Base-by-base conservation (phyloP, 2,888 invertebrate species). In the Heliconius sara region DNA sequence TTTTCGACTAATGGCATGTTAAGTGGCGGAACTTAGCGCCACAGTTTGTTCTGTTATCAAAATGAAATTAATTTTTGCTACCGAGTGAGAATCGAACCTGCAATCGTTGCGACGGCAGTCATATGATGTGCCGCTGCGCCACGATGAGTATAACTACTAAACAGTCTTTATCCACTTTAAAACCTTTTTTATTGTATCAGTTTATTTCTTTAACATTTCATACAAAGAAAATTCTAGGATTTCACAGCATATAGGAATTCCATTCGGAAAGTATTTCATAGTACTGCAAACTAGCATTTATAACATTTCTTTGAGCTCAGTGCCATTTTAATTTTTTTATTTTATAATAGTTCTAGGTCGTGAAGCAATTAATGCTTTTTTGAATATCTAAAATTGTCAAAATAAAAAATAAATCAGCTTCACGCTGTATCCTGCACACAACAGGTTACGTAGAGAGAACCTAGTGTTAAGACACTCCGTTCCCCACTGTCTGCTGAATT, bases 171-270 rank as follows among this genome's bases (percentile, higher is more conserved):
- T 16, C 10, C 3, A 39, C 4, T 70, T 70, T 43, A 43, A 43
- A 68, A n/a, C 12, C 22, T 16, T 25, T 68, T 47, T 43, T 25
- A 27, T 47, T 47, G 25, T 25, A 70, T 16, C 25, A 43, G 6
- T 47, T 43, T 68, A 68, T 68, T 68, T 68, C n/a, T 43, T 34
- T 22, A 34, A 34, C n/a, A 13, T 70, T 70, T 43, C 25, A 43
- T 73, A 57, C 25, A 60, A 34, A 16, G 34, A 16, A 30, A 73
- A 16, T 73, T n/a, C 60, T 57, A 60, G 57, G 9, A 60, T 57
- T 73, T 60, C 34, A 30, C 13, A 60, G 52, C 57, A 34, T 60
- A 73, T 73, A 60, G 57, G n/a, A 60, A 73, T 73, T 57, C 73
- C 73, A 9, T 25, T 34, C 34, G n/a, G 0, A 73, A 25, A 70